Evolutionary conservation across 1,140 invertebrate species (phyloP), one percentile per base, ranked within the genome.

Genomic region (Antheraea mylitta): DNA sequence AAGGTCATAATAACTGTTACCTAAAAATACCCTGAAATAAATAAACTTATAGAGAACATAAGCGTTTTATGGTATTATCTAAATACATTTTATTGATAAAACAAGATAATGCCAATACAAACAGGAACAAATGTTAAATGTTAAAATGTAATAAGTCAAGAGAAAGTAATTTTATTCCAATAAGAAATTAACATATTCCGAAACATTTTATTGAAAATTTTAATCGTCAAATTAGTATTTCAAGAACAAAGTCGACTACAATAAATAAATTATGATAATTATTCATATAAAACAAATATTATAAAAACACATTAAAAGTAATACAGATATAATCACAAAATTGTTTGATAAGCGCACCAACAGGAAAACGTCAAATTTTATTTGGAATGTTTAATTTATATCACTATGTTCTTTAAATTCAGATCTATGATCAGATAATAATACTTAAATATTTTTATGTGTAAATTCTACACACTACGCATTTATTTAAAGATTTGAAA

Each of bases 371-470:
- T 16, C 45, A 53, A 53, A 53, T 53, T 53, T 53, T 53, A 53
- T 53, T 53, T 53, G 16, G 38, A 42, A 42, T 42, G 38, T 42
- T 42, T 42, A 42, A 42, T 8, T 42, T 42, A 42, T 53, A 53
- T 53, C 45, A 53, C 45, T 16, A 11, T 2, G 3, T 9, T 2
- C 1, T 53, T 16, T 16, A 2, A 16, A 16, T 53, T 16, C 45
- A 53, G 45, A 53, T 53, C 45, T 53, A 53, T 6, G 45, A 53
- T 53, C 45, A 53, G 45, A 53, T 53, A 53, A 53, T 53, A 53
- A 53, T 53, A 53, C 45, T 53, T 13, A 0, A 53, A 16, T 53
- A 53, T 53, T 6, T 9, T 53, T 13, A 53, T 53, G 45, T 53
- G 45, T 6, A 16, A 16, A 13, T 7, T n/a, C 0, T 6, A 16